A percentile compares a stretch with the other conserved stretches of the same genome.
phyloP scores from a whole-genome alignment of 1,140 invertebrate genomes.

The Oscheius sp. region DNA sequence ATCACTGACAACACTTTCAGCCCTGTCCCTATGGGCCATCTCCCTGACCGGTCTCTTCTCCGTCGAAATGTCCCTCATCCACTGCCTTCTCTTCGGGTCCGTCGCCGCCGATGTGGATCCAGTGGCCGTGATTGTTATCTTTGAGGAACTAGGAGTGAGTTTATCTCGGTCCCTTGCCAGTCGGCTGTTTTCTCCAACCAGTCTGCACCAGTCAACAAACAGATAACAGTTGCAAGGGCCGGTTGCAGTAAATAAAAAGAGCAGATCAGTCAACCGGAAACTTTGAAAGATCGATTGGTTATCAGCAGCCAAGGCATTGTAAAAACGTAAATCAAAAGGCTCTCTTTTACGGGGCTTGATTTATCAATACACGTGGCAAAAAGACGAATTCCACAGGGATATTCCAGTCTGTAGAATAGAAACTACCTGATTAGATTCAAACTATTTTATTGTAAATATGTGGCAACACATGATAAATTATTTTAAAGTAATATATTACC shows the following conservation, averaged over 20 bases:
- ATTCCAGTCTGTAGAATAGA: no score
- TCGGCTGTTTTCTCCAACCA: neutral
- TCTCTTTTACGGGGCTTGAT: no score
- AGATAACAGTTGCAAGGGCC: neutral
- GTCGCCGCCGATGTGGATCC: slow-evolving; percentile 97
- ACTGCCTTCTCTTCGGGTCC: slow-evolving; percentile 87
- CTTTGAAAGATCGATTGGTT: no score
- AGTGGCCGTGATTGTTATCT: slow-evolving; percentile 91
- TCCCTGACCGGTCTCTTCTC: slow-evolving; percentile 52
- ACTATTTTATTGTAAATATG: no score
- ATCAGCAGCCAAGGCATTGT: no score
- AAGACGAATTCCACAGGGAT: no score
- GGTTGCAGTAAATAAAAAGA: neutral
- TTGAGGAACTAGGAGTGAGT: slow-evolving; percentile 89
- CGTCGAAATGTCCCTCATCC: slow-evolving; percentile 67
- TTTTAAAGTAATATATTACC: no score
- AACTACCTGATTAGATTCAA: no score
- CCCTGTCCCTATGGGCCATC: slow-evolving; percentile 54
- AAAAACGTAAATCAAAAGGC: no score
- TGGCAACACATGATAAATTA: no score
- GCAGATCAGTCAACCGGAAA: no score
- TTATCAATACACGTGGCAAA: no score
- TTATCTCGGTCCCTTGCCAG: slow-evolving; percentile 67
- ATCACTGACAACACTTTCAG: slow-evolving; percentile 34
- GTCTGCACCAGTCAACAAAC: neutral